Conservation (phyloP, 2,113 vertebrate species). For the Turdus rufiventris region DNA sequence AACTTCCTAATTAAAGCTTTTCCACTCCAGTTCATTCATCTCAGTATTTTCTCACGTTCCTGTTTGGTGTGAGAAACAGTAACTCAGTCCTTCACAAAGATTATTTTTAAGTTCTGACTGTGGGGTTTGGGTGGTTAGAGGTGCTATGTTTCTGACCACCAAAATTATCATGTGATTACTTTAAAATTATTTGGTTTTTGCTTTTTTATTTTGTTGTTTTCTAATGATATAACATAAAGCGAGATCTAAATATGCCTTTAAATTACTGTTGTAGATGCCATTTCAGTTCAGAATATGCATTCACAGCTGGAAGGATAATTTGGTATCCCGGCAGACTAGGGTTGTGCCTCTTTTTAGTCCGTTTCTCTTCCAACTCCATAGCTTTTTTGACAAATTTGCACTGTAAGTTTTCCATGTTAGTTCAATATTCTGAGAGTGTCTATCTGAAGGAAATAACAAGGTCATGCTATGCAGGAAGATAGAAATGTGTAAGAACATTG, state of each 20-base stretch:
- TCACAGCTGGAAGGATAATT: not conserved
- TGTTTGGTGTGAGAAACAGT: not conserved
- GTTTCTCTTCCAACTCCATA: not conserved
- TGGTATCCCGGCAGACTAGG: not conserved
- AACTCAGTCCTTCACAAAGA: not conserved
- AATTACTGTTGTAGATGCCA: not conserved
- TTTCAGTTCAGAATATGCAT: not conserved
- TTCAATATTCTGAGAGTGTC: not conserved
- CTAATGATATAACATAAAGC: not conserved
- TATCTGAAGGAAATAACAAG: not conserved
- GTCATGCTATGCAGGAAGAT: not conserved
- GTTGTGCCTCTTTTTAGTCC: not conserved
- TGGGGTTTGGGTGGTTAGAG: not conserved
- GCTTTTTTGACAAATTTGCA: not conserved
- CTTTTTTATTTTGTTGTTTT: not conserved
- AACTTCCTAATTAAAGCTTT: not conserved
- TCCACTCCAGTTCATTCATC: not conserved
- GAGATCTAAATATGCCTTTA: not conserved
- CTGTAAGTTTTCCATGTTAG: not conserved
- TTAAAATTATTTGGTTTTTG: not conserved
- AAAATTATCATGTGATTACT: not conserved
- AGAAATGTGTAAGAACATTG: not conserved
- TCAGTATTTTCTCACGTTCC: not conserved
- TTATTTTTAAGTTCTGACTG: not conserved
- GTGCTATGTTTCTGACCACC: not conserved